Evolutionary conservation across 2,888 invertebrate genomes (phyloP).

Genomic region (Dynastes hyllus): DNA sequence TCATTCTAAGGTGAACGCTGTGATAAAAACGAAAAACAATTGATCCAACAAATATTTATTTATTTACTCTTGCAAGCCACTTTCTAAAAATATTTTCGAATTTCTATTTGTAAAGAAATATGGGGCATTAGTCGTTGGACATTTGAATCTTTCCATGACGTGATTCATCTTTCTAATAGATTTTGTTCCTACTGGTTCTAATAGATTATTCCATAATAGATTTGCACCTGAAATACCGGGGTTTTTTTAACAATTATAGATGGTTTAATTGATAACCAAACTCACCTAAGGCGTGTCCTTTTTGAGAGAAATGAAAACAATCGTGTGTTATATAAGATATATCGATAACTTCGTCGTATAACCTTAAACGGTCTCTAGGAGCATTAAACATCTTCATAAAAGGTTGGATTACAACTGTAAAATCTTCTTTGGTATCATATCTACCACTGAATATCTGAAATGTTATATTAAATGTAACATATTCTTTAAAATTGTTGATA

Average conservation of each 20-base stretch:
- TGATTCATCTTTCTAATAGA: constrained; percentile 74
- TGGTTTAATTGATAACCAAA: not conserved
- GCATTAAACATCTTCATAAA: constrained; percentile 83
- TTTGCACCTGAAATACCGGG: constrained; percentile 75
- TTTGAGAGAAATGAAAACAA: constrained; percentile 87
- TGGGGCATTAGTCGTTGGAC: constrained; percentile 75
- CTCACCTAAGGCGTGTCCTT: constrained; percentile 83
- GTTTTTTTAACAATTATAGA: not conserved
- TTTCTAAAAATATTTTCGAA: constrained; percentile 69
- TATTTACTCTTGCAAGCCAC: constrained; percentile 68
- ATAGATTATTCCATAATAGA: constrained; percentile 82
- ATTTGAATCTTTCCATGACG: constrained; percentile 76
- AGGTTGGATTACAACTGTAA: constrained; percentile 83
- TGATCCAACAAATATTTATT: not conserved
- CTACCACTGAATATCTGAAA: constrained; percentile 76
- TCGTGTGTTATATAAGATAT: constrained; percentile 83
- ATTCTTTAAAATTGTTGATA: not conserved
- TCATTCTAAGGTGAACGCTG: not conserved
- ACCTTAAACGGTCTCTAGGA: constrained; percentile 69
- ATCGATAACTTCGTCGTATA: constrained; percentile 76
- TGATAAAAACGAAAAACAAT: no score
- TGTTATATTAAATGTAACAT: constrained; percentile 12
- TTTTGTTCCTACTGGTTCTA: constrained; percentile 81
- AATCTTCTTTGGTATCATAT: constrained; percentile 79
- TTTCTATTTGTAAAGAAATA: constrained; percentile 80